These are phyloP conservation scores for Chanos chanos DNA, from an alignment of 2,797 vertebrate species.

Conservation along the genomic window DNA sequence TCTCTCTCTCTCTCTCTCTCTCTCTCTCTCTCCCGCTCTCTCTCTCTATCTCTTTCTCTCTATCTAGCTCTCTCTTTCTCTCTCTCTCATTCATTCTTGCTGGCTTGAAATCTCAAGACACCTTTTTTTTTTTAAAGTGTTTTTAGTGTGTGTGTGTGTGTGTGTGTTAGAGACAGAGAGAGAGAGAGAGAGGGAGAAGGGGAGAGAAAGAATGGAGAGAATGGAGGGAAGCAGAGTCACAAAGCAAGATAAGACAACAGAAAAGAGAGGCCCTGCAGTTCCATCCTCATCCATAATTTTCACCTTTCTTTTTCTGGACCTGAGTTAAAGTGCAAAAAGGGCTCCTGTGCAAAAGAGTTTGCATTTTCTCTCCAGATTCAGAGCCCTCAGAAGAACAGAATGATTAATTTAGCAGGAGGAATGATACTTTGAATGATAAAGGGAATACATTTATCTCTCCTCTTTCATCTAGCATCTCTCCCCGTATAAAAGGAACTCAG, in stretches of 20 bases:
- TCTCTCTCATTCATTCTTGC: background rate
- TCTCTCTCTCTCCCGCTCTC: background rate
- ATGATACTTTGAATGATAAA: slow-evolving; percentile 52
- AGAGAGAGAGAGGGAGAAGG: background rate
- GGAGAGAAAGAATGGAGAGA: background rate
- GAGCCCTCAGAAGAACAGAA: slow-evolving; percentile 46
- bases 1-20: background rate
- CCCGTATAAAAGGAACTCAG: slow-evolving; percentile 26
- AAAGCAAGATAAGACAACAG: too few relatives aligned
- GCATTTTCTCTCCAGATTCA: slow-evolving; percentile 33
- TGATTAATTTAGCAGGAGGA: slow-evolving; percentile 56
- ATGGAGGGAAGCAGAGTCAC: background rate
- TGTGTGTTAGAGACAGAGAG: slow-evolving; percentile 12
- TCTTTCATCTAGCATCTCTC: slow-evolving; percentile 48
- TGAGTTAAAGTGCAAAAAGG: slow-evolving; percentile 20
- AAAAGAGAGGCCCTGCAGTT: background rate
- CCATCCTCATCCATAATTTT: slow-evolving; percentile 22
- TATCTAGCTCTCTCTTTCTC: background rate
- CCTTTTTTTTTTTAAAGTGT: slow-evolving; percentile 2
- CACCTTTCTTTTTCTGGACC: slow-evolving; percentile 5
- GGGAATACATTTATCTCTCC: slow-evolving; percentile 51
- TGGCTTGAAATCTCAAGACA: too few relatives aligned
- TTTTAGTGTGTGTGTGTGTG: too few relatives aligned
- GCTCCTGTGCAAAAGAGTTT: slow-evolving; percentile 33
- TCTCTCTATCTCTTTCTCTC: background rate